phyloP scores from a whole-genome alignment of 1,140 invertebrate genomes.

The Trichomalopsis sarcophagae region DNA sequence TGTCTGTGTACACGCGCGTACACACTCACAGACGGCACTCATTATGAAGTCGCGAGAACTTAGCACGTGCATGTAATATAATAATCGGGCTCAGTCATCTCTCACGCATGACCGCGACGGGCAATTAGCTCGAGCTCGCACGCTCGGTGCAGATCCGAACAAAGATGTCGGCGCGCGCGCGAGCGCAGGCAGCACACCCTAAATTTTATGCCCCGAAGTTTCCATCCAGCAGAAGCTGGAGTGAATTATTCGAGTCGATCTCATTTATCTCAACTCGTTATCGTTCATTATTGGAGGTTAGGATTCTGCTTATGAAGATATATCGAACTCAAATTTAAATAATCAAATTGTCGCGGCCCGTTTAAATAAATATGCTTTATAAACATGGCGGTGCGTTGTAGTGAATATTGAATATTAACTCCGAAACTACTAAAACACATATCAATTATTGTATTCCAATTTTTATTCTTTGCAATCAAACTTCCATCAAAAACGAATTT shows the following conservation, averaged over 20 bases:
- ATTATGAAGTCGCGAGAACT: background rate
- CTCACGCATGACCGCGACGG: conserved; percentile 46
- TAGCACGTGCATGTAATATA: conserved; percentile 28
- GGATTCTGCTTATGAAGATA: background rate
- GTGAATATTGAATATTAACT: no score
- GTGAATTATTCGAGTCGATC: background rate
- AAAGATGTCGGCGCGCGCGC: conserved; percentile 25
- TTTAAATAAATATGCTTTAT: no score
- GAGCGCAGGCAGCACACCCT: background rate
- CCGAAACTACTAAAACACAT: no score
- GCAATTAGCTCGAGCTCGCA: conserved; percentile 42
- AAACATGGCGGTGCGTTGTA: no score
- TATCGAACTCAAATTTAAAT: no score
- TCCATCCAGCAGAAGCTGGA: background rate
- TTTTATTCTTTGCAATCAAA: no score
- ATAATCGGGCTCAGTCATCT: conserved; percentile 42
- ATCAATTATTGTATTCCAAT: no score
- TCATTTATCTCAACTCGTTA: background rate
- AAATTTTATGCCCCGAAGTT: conserved; percentile 16
- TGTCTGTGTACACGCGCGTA: background rate
- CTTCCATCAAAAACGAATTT: no score
- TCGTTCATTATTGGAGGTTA: background rate
- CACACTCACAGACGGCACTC: background rate
- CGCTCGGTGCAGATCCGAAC: conserved; percentile 11
- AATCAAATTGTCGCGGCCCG: no score